phyloP scores from a whole-genome alignment of 2,888 invertebrate species.

The Meta bourneti region DNA sequence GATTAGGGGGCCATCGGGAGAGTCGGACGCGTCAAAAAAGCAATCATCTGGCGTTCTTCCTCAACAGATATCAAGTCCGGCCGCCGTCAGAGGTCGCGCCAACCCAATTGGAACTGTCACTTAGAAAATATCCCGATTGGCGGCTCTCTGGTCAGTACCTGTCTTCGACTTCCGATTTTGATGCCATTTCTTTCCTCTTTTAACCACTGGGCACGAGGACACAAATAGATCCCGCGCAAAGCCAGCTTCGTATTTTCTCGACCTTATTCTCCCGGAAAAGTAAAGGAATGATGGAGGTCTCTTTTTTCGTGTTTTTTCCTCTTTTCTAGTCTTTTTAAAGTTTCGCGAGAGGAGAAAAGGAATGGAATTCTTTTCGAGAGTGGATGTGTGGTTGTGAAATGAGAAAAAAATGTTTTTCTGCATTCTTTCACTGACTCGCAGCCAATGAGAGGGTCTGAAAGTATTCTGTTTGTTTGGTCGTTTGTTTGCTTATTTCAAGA shows the following conservation, averaged over 20 bases:
- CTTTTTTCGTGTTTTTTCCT: too few species aligned
- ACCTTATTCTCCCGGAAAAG: slow-evolving; percentile 34
- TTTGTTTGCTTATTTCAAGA: too few species aligned
- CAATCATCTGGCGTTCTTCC: slow-evolving; percentile 47
- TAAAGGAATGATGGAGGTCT: slow-evolving; percentile 19
- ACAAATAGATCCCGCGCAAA: slow-evolving; percentile 59
- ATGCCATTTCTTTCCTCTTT: background rate
- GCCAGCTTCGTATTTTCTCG: slow-evolving; percentile 48
- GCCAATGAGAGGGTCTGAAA: background rate
- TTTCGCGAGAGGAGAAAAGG: slow-evolving; percentile 3
- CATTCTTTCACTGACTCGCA: background rate
- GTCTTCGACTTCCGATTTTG: slow-evolving; percentile 34
- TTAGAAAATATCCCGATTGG: slow-evolving; percentile 57
- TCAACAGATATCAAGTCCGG: slow-evolving; percentile 16
- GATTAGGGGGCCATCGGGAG: slow-evolving; percentile 27
- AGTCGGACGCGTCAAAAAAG: slow-evolving; percentile 33
- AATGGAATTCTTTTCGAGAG: slow-evolving; percentile 23
- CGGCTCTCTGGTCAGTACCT: slow-evolving; percentile 63
- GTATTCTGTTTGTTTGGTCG: too few species aligned
- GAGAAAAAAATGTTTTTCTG: background rate
- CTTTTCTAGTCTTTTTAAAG: slow-evolving; percentile 1
- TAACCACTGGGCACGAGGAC: slow-evolving; percentile 33
- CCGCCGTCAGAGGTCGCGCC: slow-evolving; percentile 25
- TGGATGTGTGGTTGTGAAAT: background rate
- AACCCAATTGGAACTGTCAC: slow-evolving; percentile 71